phyloP scores from a whole-genome alignment of 2,888 invertebrate genomes.

The Sarcophaga variegata region DNA sequence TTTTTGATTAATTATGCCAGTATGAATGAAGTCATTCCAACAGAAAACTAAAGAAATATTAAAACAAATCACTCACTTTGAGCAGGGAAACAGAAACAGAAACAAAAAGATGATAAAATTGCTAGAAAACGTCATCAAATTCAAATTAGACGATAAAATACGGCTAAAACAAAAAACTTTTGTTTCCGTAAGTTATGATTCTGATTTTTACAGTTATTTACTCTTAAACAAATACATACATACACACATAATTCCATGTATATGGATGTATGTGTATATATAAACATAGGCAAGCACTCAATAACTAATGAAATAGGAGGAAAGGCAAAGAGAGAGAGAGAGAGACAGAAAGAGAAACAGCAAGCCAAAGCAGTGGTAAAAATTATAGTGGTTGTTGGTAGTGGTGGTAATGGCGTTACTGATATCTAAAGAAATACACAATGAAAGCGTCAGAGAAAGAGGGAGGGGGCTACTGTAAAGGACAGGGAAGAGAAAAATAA shows the following conservation, averaged over 20 bases:
- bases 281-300: too few species aligned
- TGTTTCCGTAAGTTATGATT: neutral
- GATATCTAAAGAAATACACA: neutral
- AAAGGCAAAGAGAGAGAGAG: too few species aligned
- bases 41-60: neutral
- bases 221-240: neutral
- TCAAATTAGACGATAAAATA: constrained; percentile 32
- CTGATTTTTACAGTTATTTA: neutral
- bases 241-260: too few species aligned
- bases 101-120: constrained; percentile 6
- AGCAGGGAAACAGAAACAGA: neutral
- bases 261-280: too few species aligned
- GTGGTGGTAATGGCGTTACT: too few species aligned
- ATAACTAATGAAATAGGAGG: too few species aligned
- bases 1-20: constrained; percentile 38
- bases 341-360: too few species aligned
- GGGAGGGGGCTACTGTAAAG: neutral
- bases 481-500: constrained; percentile 18
- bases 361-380: too few species aligned
- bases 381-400: too few species aligned
- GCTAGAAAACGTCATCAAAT: constrained; percentile 50
- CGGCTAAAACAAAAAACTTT: neutral
- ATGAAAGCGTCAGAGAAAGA: neutral
- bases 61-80: constrained; percentile 17
- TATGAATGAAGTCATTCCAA: neutral